These are phyloP conservation scores for Erythrocercus mccallii DNA, from an alignment of 2,113 vertebrate genomes.

Conservation along the genomic window DNA sequence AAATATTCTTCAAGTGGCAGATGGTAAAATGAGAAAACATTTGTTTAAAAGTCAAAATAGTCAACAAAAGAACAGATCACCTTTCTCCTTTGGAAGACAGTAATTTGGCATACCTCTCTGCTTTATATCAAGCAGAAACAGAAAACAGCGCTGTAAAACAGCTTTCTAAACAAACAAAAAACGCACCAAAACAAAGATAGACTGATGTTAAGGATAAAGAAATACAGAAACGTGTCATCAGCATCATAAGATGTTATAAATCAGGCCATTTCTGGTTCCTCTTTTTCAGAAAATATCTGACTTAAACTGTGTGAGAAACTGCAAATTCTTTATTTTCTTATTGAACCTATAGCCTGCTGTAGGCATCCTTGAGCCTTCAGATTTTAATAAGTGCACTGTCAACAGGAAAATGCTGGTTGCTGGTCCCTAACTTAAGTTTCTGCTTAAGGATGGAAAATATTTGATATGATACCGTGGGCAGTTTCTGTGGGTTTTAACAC, in stretches of 20 bases:
- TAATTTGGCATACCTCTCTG: not conserved
- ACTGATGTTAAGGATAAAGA: not conserved
- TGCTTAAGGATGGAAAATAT: not conserved
- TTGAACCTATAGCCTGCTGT: not conserved
- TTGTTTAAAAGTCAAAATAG: slow-evolving; percentile 6
- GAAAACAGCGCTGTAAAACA: not conserved
- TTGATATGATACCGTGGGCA: not conserved
- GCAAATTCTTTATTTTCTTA: not conserved
- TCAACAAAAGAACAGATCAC: not conserved
- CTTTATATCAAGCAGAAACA: not conserved
- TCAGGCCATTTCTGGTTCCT: not conserved
- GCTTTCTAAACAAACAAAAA: not conserved
- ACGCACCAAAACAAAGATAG: not conserved
- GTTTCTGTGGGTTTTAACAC: not conserved
- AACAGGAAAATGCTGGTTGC: not conserved
- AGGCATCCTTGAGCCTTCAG: not conserved
- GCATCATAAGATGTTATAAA: not conserved
- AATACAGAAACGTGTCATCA: not conserved
- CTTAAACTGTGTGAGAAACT: not conserved
- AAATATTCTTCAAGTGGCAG: not conserved
- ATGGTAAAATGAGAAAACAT: slow-evolving; percentile 13
- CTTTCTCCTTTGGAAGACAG: not conserved
- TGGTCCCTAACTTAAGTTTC: not conserved
- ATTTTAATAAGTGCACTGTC: not conserved
- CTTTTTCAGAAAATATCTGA: not conserved